Base-by-base conservation (phyloP, 2,113 vertebrate genomes). In the Lophochroa leadbeateri region DNA sequence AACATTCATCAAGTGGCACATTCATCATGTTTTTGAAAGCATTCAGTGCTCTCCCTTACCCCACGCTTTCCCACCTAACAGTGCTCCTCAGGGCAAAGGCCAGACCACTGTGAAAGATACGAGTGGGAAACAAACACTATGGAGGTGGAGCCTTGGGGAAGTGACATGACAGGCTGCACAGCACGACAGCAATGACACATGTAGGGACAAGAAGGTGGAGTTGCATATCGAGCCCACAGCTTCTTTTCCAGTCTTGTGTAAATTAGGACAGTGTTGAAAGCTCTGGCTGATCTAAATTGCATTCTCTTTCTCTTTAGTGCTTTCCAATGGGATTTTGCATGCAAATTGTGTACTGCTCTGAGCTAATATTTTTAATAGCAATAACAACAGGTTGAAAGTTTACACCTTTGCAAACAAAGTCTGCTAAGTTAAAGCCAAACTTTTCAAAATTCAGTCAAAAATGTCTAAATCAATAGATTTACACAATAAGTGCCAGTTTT, bases 1-100 rank as follows among this genome's bases (percentile, higher is more conserved):
- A 91, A 69, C 43, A 7, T 70, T 39, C 39, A 39, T 39, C 39
- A 94, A 95, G 79, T 84, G 90, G 55, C 37, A 60, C 21, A 93
- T 95, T 60, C 55, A 93, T 92, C 82, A 67, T 0, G 1, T n/a
- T 92, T 86, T 64, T 5, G 13, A 79, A 95, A 72, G 71, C 53
- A 28, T 43, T 90, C 39, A 2, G 23, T 55, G 46, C 46, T 86
- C 80, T 86, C 28, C 35, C 37, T 43, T 23, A 41, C 35, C 31
- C 37, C 61, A 17, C 15, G 2, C 47, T 93, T 96, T 92, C 68
- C 53, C 69, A 92, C 39, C 82, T 85, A 74, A 29, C 53, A 83
- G 46, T 13, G 5, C 69, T 95, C 37, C 52, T 72, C 80, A 39
- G 74, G 85, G 47, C 81, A 91, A 78, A 96, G 77, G 69, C 21